Evolutionary conservation across 2,888 invertebrate genomes (phyloP), one percentile per base, ranked within the genome.

Genomic region (Tipula confusa): DNA sequence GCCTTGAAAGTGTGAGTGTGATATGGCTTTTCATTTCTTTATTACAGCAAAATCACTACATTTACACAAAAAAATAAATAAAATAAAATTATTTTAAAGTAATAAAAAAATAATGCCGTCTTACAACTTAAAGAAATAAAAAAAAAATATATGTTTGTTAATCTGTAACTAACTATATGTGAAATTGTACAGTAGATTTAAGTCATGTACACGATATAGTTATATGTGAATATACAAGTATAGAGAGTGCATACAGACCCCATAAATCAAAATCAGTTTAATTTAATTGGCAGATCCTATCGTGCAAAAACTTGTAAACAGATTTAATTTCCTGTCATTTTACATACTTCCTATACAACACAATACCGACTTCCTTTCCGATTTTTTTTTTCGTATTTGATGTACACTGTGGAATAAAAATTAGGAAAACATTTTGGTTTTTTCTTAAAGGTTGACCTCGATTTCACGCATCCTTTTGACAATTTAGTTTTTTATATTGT

Each of bases 1-100:
- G 86, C 87, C 87, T 87, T 87, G 87, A 86, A 84, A 85, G 84
- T 82, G 38, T 82, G 33, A 36, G 82, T 82, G 82, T 33, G 36
- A 82, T 82, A 36, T 82, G 33, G 33, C 18, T 38, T 82, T 82
- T 82, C 24, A 82, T 33, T 33, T 81, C 31, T 31, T 82, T 82
- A 33, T 82, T 82, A 64, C 64, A 64, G 24, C 64, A n/a, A 64
- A 64, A 33, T 5, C 15, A 80, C 28, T 29, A 79, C 29, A 79
- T 79, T 29, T 28, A 79, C 13, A 79, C 13, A 28, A n/a, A 79
- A 29, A 79, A 29, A 79, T 81, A 81, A 31, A 81, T 29, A 81
- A 31, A 81, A n/a, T n/a, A n/a, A n/a, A n/a, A n/a, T n/a, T 31
- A 79, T 81, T 29, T n/a, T 33, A 82, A 82, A n/a, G n/a, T 79